phyloP scores from a whole-genome alignment of 1,140 invertebrate genomes.

The Littorina saxatilis region DNA sequence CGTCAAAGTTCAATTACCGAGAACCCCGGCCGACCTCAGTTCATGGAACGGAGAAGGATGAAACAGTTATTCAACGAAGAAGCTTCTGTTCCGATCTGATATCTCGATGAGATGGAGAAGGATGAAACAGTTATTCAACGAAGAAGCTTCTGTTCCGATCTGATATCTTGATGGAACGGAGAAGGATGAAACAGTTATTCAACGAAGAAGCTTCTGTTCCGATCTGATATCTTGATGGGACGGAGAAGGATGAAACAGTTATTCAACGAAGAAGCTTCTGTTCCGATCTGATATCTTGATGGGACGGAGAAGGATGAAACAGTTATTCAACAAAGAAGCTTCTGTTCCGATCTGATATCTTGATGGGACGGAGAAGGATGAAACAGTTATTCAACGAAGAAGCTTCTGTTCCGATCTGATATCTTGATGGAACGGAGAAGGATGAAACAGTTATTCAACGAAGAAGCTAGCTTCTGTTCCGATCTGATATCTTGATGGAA shows the following conservation, averaged over 20 bases:
- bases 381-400: slow-evolving; percentile 27
- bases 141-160: neutral
- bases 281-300: neutral
- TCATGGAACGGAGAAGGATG: neutral
- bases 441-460: slow-evolving; percentile 27
- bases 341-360: neutral
- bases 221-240: neutral
- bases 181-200: slow-evolving; percentile 24
- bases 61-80: slow-evolving; percentile 27
- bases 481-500: neutral
- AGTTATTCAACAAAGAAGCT: slow-evolving; percentile 17
- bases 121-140: slow-evolving; percentile 24
- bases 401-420: neutral
- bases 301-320: slow-evolving; percentile 4
- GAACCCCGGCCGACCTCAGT: no score
- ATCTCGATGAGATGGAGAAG: neutral
- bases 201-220: neutral
- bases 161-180: neutral
- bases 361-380: neutral
- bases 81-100: neutral
- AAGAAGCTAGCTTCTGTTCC: neutral
- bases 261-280: slow-evolving; percentile 1
- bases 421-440: neutral
- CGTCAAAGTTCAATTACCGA: no score
- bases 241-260: slow-evolving; percentile 17